Conservation (phyloP, 1,140 invertebrate genomes). For the Formica selysi region DNA sequence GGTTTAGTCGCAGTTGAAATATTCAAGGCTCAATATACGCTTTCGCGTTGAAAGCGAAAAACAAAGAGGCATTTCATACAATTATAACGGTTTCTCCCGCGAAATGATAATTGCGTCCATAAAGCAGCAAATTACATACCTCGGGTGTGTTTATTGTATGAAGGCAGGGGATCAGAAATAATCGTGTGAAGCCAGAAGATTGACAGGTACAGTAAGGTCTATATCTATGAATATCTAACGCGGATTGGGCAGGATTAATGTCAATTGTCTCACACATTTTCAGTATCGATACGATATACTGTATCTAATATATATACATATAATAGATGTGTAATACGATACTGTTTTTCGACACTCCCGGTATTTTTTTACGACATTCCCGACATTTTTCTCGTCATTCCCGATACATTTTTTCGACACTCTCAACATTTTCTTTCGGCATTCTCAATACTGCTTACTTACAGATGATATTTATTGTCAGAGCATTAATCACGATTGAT, state of each 20-base stretch:
- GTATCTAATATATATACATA: too few relatives aligned
- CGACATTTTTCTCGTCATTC: too few relatives aligned
- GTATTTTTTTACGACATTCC: too few relatives aligned
- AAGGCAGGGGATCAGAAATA: conserved; percentile 30
- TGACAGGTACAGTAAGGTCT: conserved; percentile 42
- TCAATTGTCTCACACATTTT: too few relatives aligned
- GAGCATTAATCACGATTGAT: too few relatives aligned
- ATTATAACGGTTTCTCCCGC: not conserved
- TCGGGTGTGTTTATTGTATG: conserved; percentile 3
- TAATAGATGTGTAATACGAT: too few relatives aligned
- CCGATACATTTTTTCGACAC: too few relatives aligned
- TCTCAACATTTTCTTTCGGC: too few relatives aligned
- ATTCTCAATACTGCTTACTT: too few relatives aligned
- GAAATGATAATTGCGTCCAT: conserved; percentile 15
- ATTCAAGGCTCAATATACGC: conserved; percentile 7
- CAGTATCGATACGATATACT: too few relatives aligned
- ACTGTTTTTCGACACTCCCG: too few relatives aligned
- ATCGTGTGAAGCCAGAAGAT: not conserved
- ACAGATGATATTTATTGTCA: too few relatives aligned
- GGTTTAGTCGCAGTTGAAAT: conserved; percentile 18
- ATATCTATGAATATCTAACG: conserved; percentile 8
- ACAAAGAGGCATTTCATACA: conserved; percentile 26
- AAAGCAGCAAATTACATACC: conserved; percentile 33
- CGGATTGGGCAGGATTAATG: not conserved
- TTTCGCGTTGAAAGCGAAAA: not conserved